Base-by-base conservation (phyloP, 2,888 invertebrate genomes). In the Mythimna loreyi region DNA sequence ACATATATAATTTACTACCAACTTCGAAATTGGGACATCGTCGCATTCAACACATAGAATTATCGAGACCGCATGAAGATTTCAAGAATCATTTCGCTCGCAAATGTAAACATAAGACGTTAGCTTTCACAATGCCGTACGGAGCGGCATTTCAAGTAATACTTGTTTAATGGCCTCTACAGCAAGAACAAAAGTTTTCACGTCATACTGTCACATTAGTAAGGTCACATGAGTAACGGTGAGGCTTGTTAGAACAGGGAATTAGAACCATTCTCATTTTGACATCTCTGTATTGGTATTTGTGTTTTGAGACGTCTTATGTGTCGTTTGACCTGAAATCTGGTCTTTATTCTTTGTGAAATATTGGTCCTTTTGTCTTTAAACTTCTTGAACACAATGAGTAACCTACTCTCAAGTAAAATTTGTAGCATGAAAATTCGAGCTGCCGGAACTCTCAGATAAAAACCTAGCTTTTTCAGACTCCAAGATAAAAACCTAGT, bases 171-270 rank as follows among this genome's bases (percentile, higher is more conserved):
- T 87, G 92, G 90, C 90, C 92, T 90, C 89, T 81, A 81, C 80
- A 75, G 69, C 87, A 86, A 91, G 92, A 93, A 93, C 93, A 93
- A 93, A 93, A 91, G 93, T 91, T 87, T 91, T 90, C 89, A 87
- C 90, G 89, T 84, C 88, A 87, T 83, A 90, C 93, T 93, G 93
- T 93, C 91, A 90, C 91, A 82, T 92, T 85, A 82, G 73, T 92
- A 90, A 92, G 93, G 92, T 87, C 87, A 75, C 53, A 72, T 65
- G 78, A 75, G 69, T 81, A 72, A 82, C 83, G 80, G 72, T 82
- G 33, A 67, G 53, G 40, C 23, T 67, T 75, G 69, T 67, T 75
- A 60, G 67, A 74, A 75, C 71, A 59, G 65, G 50, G 60, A 71
- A 83, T 79, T 77, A 81, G 81, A 65, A 70, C 80, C 70, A 80